Percentiles rank a stretch among this genome's conserved stretches.
phyloP scores from a whole-genome alignment of 2,797 vertebrate genomes.

The Clangula hyemalis region DNA sequence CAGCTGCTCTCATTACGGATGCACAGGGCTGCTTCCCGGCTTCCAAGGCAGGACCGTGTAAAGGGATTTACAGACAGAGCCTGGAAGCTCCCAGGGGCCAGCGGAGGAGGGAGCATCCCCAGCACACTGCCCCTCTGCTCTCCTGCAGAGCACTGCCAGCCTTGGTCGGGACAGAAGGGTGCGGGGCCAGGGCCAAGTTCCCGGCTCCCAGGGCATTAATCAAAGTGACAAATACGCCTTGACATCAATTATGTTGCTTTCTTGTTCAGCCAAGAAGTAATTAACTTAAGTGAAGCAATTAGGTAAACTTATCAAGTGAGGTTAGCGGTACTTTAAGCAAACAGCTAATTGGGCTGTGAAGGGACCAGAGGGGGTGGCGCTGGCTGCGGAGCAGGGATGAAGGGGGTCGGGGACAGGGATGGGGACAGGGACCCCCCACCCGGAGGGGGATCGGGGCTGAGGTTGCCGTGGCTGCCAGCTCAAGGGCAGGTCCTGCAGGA shows the following conservation, averaged over 20 bases:
- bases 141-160: background rate
- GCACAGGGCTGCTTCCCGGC: background rate
- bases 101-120: background rate
- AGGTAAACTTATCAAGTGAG: conserved; percentile 41
- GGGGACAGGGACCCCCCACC: background rate
- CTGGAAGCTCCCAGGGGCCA: background rate
- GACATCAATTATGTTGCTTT: conserved; percentile 60
- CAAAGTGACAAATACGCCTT: conserved; percentile 11
- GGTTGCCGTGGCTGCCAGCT: background rate
- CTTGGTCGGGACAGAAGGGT: rapidly evolving
- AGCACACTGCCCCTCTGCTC: rapidly evolving
- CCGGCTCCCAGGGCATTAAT: background rate
- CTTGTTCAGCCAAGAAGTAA: conserved; percentile 55
- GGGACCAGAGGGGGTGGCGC: background rate
- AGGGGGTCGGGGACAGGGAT: too few species aligned
- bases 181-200: background rate
- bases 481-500: rapidly evolving
- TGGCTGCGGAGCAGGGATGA: background rate
- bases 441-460: background rate
- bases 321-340: conserved; percentile 1
- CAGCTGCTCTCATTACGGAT: rapidly evolving
- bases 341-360: conserved; percentile 1
- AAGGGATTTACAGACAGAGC: rapidly evolving
- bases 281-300: conserved; percentile 68
- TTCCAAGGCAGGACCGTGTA: rapidly evolving